phyloP scores from a whole-genome alignment of 2,113 vertebrate species.

The Coturnix japonica region DNA sequence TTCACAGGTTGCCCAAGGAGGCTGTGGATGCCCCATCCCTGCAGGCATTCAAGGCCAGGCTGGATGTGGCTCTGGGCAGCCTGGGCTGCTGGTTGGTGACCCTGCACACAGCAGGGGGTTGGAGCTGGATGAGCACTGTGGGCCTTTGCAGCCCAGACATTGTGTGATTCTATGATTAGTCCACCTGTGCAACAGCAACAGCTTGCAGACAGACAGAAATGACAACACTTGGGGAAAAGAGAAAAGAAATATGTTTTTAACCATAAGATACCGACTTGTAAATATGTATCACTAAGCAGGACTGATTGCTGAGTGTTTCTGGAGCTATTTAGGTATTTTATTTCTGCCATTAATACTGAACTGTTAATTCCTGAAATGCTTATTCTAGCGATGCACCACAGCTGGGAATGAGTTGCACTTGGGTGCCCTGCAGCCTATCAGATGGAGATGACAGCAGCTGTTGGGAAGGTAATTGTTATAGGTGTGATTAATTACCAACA shows the following conservation, averaged over 20 bases:
- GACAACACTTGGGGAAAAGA: fast-evolving
- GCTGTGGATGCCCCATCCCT: no score
- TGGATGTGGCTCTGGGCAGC: no score
- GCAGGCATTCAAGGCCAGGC: no score
- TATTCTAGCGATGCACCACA: background rate
- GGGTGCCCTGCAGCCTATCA: background rate
- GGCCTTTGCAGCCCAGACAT: no score
- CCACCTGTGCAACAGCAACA: background rate
- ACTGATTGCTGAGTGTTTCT: background rate
- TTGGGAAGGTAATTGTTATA: background rate
- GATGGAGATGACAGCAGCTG: background rate
- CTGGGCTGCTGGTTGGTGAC: no score
- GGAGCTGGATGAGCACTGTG: no score
- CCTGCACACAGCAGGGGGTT: no score
- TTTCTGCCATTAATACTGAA: background rate
- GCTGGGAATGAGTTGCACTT: background rate
- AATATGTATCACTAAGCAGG: background rate
- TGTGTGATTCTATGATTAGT: no score
- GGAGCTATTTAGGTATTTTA: background rate
- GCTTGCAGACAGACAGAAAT: background rate
- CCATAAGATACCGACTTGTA: background rate
- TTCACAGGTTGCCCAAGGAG: no score
- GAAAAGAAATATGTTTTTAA: background rate
- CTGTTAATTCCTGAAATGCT: fast-evolving
- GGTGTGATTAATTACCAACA: background rate